Base-by-base conservation (phyloP, 2,113 vertebrate genomes). In the Rhinolophus sinicus region DNA sequence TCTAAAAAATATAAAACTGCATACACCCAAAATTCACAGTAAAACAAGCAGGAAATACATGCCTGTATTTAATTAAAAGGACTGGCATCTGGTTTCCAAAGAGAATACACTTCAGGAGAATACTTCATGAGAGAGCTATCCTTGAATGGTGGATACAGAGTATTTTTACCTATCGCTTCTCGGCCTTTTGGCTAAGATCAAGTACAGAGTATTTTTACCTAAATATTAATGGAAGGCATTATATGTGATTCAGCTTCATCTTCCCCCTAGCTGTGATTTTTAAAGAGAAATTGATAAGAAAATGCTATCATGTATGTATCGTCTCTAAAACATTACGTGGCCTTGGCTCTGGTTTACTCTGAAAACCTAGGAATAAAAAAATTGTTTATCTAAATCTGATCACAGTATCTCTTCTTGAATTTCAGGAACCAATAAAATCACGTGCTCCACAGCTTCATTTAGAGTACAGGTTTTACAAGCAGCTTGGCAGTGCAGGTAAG, bases 391-490 rank as follows among this genome's bases (percentile, higher is more conserved):
- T 60, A 64, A 33, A 33, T 93, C 58, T 96, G 81, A 97, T 92
- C 65, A 83, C 47, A 92, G 28, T 88, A 96, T 92, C 92, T 75
- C 95, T 97, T 69, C 73, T 97, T 95, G 81, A 87, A 35, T 97
- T 98, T 81, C 97, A 99, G 99, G 99, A 99, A 99, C 99, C 99
- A 97, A 99, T 99, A 97, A 99, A 99, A 98, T 99, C 99, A 8
- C 99, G 99, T 95, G 99, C 99, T 64, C 99, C 99, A 38, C 99
- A 99, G 98, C 99, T 99, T 97, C 99, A 99, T 98, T 99, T 99
- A 98, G 99, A 99, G 95, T 99, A 99, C 98, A 99, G 99, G 97
- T 99, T 99, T 99, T 99, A 99, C 98, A 99, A 99, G 98, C 99
- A 99, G 44, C 99, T 99, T 28, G 99, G 99, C 97, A 99, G 98